Conservation (phyloP, 2,797 vertebrate species). For the Chanos chanos region DNA sequence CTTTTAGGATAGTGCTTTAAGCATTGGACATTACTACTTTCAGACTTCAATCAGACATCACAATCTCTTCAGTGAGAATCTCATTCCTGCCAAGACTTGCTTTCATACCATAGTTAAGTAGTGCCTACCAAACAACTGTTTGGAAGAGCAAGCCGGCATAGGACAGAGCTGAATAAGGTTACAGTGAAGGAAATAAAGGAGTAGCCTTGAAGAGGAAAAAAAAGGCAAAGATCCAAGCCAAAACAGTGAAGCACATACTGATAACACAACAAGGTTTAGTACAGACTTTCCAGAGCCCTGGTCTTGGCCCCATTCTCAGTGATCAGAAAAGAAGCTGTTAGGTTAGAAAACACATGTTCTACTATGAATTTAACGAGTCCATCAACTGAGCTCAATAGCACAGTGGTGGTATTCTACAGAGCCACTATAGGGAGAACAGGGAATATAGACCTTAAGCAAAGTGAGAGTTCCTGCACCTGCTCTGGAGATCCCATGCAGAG, state of each 20-base stretch:
- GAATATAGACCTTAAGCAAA: background rate
- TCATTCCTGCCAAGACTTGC: constrained; percentile 38
- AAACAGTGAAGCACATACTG: background rate
- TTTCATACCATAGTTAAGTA: constrained; percentile 49
- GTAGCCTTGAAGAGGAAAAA: constrained; percentile 2
- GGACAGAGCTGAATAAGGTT: no score
- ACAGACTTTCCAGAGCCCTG: background rate
- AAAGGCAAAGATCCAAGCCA: background rate
- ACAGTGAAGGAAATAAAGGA: no score
- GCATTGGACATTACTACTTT: no score
- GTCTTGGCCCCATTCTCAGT: background rate
- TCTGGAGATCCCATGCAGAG: background rate
- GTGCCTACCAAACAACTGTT: constrained; percentile 42
- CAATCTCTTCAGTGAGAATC: background rate
- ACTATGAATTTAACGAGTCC: background rate
- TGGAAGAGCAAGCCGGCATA: constrained; percentile 5
- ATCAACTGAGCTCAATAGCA: background rate
- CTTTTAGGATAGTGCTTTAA: no score
- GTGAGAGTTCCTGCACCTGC: background rate
- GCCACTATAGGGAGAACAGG: background rate
- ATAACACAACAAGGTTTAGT: background rate
- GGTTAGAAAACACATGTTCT: background rate
- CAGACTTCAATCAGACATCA: background rate
- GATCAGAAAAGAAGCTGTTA: background rate
- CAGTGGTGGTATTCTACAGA: background rate